Conservation (phyloP, 2,113 vertebrate species). For the Piprites chloris region DNA sequence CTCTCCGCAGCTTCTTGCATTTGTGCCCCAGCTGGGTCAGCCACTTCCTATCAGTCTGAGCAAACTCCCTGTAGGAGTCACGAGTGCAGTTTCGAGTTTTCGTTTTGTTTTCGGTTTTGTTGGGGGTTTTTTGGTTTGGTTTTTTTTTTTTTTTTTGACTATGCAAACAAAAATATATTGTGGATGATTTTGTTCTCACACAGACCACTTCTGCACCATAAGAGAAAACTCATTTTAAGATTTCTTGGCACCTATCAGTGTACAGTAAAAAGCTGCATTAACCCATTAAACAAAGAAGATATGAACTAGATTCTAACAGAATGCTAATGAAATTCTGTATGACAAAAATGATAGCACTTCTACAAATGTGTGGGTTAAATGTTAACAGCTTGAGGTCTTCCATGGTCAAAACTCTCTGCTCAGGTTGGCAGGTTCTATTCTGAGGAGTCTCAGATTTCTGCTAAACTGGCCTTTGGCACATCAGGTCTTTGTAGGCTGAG, state of each 20-base stretch:
- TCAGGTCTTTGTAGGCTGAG: neutral
- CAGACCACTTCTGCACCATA: neutral
- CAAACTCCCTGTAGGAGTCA: neutral
- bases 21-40: neutral
- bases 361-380: neutral
- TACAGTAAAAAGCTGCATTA: neutral
- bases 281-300: neutral
- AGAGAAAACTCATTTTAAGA: neutral
- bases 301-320: neutral
- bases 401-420: neutral
- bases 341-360: neutral
- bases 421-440: neutral
- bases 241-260: accelerated
- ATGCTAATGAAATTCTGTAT: accelerated
- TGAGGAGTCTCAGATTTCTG: neutral
- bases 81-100: neutral
- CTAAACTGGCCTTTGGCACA: neutral
- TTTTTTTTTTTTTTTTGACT: neutral
- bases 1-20: neutral
- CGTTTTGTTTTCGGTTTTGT: no score
- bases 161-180: neutral
- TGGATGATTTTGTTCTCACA: neutral
- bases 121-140: no score
- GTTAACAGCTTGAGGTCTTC: neutral
- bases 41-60: neutral